Base-by-base conservation (phyloP, 2,797 vertebrate genomes). In the Chelidonichthys spinosus region DNA sequence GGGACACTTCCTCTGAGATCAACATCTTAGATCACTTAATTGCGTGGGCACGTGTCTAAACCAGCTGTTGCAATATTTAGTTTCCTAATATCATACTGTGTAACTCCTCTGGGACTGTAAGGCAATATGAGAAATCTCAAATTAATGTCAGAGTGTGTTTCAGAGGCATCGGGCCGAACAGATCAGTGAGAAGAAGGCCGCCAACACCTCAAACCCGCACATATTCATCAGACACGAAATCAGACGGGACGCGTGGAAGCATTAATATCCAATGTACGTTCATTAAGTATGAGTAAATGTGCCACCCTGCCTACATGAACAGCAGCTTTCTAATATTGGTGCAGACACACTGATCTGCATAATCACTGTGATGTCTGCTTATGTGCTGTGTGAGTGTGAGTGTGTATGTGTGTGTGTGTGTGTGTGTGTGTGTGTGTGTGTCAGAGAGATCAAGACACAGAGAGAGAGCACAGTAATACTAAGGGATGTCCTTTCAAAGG, bases 321-420 rank as follows among this genome's bases (percentile, higher is more conserved):
- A 86, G 70, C 70, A 47, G 77, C 71, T 61, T 58, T 43, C 63
- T 74, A 61, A 82, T 66, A 82, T 46, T 70, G 69, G 73, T 82
- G 71, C 78, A 78, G 77, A 87, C 66, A 78, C 52, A 63, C 56
- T 73, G 17, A 83, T 89, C 74, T 84, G 54, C 78, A 85, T 82
- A 86, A 89, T 82, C 72, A 69, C 59, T 71, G 69, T 55, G 76
- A 78, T 69, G 58, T 72, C 72, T 74, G 63, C 46, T 69, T 63
- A 46, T 69, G 44, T 64, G 44, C 37, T 42, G 11, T 10, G 42
- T 60, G 59, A 47, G 60, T 47, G 58, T 25, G 25, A 1, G 25
- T 25, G 25, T 25, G 25, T 25, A 2, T 25, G 25, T 25, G 25
- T 25, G 25, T 25, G 25, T 25, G 25, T 25, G 25, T 25, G 25